phyloP scores from a whole-genome alignment of 2,113 vertebrate genomes.

The Shinisaurus crocodilurus region DNA sequence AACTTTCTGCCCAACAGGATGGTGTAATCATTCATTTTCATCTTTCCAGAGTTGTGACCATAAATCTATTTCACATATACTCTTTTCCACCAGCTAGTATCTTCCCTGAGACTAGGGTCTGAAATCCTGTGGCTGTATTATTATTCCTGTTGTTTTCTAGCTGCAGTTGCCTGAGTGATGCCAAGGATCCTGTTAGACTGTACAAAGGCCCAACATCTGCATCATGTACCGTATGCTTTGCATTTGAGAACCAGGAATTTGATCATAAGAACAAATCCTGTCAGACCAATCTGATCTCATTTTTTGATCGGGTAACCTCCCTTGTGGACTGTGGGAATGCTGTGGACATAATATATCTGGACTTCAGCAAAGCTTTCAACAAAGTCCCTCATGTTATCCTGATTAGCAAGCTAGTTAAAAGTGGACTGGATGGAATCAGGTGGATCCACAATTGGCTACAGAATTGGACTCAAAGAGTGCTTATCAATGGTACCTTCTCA shows the following conservation, averaged over 20 bases:
- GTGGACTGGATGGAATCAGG: no score
- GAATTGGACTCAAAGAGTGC: no score
- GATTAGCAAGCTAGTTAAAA: no score
- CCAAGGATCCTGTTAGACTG: background rate
- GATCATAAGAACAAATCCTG: slow-evolving; percentile 35
- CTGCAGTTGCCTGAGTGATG: background rate
- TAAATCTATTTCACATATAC: background rate
- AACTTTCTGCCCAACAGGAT: slow-evolving; percentile 25
- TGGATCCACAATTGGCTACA: no score
- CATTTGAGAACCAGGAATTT: slow-evolving; percentile 44
- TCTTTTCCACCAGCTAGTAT: slow-evolving; percentile 25
- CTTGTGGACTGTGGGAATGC: no score
- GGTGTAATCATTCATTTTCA: slow-evolving; percentile 1
- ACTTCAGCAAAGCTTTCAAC: no score
- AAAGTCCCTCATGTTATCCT: no score
- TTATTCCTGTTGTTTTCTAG: slow-evolving; percentile 50
- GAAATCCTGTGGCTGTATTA: slow-evolving; percentile 44
- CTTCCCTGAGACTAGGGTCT: slow-evolving; percentile 23
- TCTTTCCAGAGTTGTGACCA: slow-evolving; percentile 4
- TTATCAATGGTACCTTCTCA: no score
- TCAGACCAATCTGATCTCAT: no score
- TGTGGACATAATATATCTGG: no score
- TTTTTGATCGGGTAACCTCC: no score
- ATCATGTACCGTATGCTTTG: slow-evolving; percentile 39
- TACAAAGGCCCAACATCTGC: slow-evolving; percentile 39